Conservation (phyloP, 2,797 vertebrate species). For the Podargus strigoides region DNA sequence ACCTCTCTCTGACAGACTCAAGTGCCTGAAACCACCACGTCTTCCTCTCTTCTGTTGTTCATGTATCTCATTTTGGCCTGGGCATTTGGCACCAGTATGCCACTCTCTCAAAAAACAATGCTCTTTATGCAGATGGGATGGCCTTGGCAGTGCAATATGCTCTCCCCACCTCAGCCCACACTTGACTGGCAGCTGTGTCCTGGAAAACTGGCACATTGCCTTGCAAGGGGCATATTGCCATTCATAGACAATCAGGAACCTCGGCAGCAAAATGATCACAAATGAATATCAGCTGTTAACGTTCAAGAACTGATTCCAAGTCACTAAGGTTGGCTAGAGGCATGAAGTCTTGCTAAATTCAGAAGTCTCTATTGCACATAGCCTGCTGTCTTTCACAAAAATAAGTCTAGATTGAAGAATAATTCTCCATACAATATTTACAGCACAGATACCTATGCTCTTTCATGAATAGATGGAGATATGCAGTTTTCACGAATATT, state of each 20-base stretch:
- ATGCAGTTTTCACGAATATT: background rate
- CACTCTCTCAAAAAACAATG: conserved; percentile 21
- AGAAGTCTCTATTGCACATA: background rate
- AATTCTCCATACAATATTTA: background rate
- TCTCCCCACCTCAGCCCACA: background rate
- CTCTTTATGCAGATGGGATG: background rate
- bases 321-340: background rate
- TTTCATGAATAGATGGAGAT: background rate
- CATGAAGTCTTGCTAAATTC: conserved; percentile 7
- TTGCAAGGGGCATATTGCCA: conserved; percentile 39
- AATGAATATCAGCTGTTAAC: conserved; percentile 44
- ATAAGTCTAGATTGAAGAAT: background rate
- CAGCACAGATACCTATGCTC: background rate
- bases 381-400: background rate
- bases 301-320: conserved; percentile 15
- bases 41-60: background rate
- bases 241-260: background rate
- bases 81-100: background rate
- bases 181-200: conserved; percentile 51
- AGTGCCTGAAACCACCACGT: background rate
- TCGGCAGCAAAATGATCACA: conserved; percentile 38
- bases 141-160: background rate
- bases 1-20: background rate
- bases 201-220: conserved; percentile 47
- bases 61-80: conserved; percentile 29